Conservation (phyloP, 2,113 vertebrate genomes). For the human (Homo sapiens) region GRCh38 chr4:42799001-42799500, state of each 20-base stretch:
- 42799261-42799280: background rate
- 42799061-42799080: background rate
- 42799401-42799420: background rate
- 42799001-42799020: background rate
- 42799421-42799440: background rate
- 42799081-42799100: background rate
- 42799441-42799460: no score
- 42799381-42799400: background rate
- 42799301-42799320: background rate
- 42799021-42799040: background rate
- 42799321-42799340: background rate
- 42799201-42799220: background rate
- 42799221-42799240: background rate
- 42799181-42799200: background rate
- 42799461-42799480: no score
- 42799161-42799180: background rate
- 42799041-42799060: slow-evolving; percentile 1
- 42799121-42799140: background rate
- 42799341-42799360: background rate
- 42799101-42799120: background rate
- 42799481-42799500: no score
- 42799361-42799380: background rate
- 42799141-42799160: background rate
- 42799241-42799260: background rate
- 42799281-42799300: background rate